Conservation (phyloP, 2,888 invertebrate species). For the Aphidius colemani region DNA sequence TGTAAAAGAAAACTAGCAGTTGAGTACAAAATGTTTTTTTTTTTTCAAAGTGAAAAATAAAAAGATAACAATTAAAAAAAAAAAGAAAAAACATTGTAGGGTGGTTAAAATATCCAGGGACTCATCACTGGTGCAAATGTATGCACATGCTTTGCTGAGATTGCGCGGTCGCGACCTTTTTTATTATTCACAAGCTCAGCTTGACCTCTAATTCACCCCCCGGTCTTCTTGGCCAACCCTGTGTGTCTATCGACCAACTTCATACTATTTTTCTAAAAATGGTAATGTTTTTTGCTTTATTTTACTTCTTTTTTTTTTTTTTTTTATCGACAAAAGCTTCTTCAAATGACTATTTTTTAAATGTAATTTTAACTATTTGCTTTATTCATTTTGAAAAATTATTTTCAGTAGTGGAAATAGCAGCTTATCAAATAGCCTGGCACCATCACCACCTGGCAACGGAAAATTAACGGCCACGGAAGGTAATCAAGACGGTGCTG, state of each 20-base stretch:
- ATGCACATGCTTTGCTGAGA: constrained; percentile 57
- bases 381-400: constrained; percentile 25
- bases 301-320: too few relatives aligned
- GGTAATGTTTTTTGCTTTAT: background rate
- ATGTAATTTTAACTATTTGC: too few relatives aligned
- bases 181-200: constrained; percentile 54
- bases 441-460: constrained; percentile 51
- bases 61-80: constrained; percentile 19
- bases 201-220: constrained; percentile 14
- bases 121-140: constrained; percentile 58
- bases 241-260: background rate
- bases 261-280: background rate
- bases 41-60: constrained; percentile 14
- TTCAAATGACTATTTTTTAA: too few relatives aligned
- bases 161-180: constrained; percentile 58
- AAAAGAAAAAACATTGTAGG: constrained; percentile 19
- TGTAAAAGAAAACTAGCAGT: constrained; percentile 43
- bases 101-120: constrained; percentile 35
- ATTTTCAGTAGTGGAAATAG: constrained; percentile 51
- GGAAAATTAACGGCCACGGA: constrained; percentile 52
- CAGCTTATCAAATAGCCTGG: constrained; percentile 29
- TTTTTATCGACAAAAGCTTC: too few relatives aligned
- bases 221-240: constrained; percentile 20
- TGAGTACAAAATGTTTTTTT: too few relatives aligned
- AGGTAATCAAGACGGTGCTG: constrained; percentile 58